Percentiles rank a stretch among this genome's conserved stretches.
phyloP scores from a whole-genome alignment of 2,888 invertebrate genomes.

The Tachina fera region DNA sequence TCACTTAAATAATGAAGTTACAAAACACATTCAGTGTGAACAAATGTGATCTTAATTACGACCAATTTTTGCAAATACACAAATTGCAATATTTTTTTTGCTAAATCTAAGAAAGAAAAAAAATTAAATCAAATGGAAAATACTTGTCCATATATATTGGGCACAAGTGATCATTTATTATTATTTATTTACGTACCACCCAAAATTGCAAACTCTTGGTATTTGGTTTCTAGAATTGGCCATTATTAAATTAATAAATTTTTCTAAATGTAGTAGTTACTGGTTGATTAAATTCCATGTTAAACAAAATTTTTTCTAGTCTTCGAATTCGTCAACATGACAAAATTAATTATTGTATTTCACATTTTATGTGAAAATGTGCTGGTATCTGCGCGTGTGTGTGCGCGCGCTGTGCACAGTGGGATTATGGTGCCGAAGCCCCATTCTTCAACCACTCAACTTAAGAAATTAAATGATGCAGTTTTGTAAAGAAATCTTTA shows the following conservation, averaged over 20 bases:
- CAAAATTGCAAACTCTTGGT: background rate
- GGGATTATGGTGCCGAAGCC: background rate
- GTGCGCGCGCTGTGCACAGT: background rate
- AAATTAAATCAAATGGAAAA: slow-evolving; percentile 7
- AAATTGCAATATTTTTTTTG: slow-evolving; percentile 24
- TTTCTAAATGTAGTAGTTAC: slow-evolving; percentile 3
- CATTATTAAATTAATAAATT: slow-evolving; percentile 2
- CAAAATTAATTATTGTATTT: slow-evolving; percentile 34
- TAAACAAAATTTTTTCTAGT: slow-evolving; percentile 41
- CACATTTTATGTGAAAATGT: background rate
- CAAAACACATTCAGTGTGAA: slow-evolving; percentile 41
- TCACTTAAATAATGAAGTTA: slow-evolving; percentile 26
- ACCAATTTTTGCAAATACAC: slow-evolving; percentile 56
- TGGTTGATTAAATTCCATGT: slow-evolving; percentile 41
- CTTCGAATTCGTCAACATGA: slow-evolving; percentile 25
- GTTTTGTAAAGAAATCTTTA: too few relatives aligned
- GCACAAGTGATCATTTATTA: slow-evolving; percentile 24
- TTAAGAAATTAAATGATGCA: too few relatives aligned
- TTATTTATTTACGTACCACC: background rate
- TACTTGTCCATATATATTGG: background rate
- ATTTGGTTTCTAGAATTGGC: slow-evolving; percentile 11
- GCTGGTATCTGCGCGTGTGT: background rate
- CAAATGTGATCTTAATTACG: slow-evolving; percentile 74
- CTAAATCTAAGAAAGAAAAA: background rate
- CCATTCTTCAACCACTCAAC: too few relatives aligned